Evolutionary conservation across 2,888 invertebrate genomes (phyloP), one percentile per base, ranked within the genome.

Genomic region (Yponomeuta cagnagella): DNA sequence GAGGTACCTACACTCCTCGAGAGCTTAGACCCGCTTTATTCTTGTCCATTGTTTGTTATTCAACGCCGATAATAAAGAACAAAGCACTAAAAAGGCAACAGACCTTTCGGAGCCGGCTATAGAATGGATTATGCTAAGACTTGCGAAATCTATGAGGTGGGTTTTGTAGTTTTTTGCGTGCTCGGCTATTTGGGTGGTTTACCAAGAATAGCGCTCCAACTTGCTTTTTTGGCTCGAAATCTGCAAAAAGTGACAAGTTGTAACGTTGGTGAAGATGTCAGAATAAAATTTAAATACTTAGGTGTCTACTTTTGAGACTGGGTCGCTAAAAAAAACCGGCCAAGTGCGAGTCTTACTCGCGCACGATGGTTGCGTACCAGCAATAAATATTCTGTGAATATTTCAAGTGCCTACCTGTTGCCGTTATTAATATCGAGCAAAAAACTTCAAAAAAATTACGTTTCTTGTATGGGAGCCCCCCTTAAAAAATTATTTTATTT

Each of bases 21-120:
- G 33, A 31, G 65, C 65, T 65, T 65, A 65, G 65, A 65, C 52
- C 12, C 8, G 1, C 12, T 65, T 65, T 65, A 65, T 69, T 70
- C 48, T 70, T 71, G 73, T 72, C 69, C 71, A 72, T 74, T 70
- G 65, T 72, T 58, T 66, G 66, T 72, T 66, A 69, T 66, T 67
- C 67, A 72, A 71, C 68, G 70, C 73, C n/a, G 68, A 71, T 23
- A 58, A 15, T 15, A 15, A 58, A 58, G 52, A 58, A 70, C 6
- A 70, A 63, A 73, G 75, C 74, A 74, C 74, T 71, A 58, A 30
- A 65, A 73, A 71, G 73, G 72, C 43, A 43, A n/a, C 37, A 68
- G n/a, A n/a, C 37, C 68, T 9, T 68, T 68, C 33, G 68, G 43
- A 48, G 68, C 37, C 30, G 23, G 68, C 68, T 48, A 48, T 10